Percentiles rank a stretch among this genome's conserved stretches.
phyloP scores from a whole-genome alignment of 2,888 invertebrate genomes.

The Luperina testacea region DNA sequence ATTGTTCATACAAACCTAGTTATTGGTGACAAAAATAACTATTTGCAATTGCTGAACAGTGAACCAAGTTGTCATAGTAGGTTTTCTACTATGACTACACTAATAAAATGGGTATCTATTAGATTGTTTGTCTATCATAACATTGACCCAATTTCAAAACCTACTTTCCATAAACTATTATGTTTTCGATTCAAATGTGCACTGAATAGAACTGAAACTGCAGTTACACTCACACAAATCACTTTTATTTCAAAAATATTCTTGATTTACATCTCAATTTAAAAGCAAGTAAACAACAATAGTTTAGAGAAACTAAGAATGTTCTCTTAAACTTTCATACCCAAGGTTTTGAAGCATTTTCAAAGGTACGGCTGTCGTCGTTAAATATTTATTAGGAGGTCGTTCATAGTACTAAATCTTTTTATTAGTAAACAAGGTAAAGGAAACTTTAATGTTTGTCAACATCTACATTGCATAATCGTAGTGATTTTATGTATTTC shows the following conservation, averaged over 20 bases:
- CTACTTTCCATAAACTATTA: background rate
- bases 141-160: constrained; percentile 24
- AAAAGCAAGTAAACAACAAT: constrained; percentile 46
- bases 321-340: background rate
- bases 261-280: constrained; percentile 42
- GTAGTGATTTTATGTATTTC: background rate
- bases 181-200: constrained; percentile 43
- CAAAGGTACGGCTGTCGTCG: background rate
- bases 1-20: background rate
- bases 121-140: constrained; percentile 8
- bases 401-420: background rate
- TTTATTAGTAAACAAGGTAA: constrained; percentile 1
- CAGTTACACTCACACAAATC: constrained; percentile 42
- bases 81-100: too few relatives aligned
- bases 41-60: too few relatives aligned
- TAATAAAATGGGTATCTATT: background rate
- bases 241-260: constrained; percentile 44
- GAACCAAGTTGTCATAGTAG: background rate
- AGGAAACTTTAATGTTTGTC: constrained; percentile 16
- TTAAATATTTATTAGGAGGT: constrained; percentile 10
- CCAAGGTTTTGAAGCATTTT: background rate
- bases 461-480: constrained; percentile 5
- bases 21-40: too few relatives aligned
- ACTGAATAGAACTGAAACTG: constrained; percentile 13
- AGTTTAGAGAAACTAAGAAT: background rate